Conservation (phyloP, 2,113 vertebrate species). For the Kryptolebias marmoratus region DNA sequence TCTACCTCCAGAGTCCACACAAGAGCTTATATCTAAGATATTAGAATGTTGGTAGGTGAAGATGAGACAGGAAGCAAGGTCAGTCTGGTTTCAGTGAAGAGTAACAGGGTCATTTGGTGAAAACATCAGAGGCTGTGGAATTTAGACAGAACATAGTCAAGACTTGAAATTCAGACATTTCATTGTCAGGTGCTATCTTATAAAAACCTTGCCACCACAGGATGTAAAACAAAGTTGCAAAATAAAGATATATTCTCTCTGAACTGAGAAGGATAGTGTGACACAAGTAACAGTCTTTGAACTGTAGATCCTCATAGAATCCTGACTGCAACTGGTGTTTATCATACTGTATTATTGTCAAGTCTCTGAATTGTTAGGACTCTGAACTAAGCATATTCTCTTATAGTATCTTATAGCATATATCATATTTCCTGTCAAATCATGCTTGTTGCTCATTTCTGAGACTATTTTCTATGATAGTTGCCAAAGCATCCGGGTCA, state of each 20-base stretch:
- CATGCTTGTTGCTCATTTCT: not conserved
- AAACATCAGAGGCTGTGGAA: no score
- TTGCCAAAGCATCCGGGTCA: not conserved
- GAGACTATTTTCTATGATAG: not conserved
- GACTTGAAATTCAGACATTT: no score
- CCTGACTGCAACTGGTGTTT: not conserved
- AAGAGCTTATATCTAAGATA: no score
- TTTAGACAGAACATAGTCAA: no score
- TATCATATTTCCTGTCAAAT: not conserved
- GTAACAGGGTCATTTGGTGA: no score
- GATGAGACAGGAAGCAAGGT: no score
- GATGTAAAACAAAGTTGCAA: not conserved
- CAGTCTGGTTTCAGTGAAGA: no score
- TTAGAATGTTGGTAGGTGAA: no score
- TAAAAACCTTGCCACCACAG: no score
- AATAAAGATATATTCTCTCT: constrained; percentile 2
- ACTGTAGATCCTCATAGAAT: not conserved
- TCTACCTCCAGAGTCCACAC: no score
- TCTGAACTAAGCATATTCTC: not conserved
- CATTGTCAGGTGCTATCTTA: no score
- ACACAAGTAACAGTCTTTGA: constrained; percentile 4
- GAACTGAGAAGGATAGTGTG: not conserved
- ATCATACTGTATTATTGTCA: not conserved
- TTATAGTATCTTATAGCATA: not conserved
- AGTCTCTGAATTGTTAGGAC: not conserved